Base-by-base conservation (phyloP, 2,888 invertebrate species). In the Adela reaumurella region DNA sequence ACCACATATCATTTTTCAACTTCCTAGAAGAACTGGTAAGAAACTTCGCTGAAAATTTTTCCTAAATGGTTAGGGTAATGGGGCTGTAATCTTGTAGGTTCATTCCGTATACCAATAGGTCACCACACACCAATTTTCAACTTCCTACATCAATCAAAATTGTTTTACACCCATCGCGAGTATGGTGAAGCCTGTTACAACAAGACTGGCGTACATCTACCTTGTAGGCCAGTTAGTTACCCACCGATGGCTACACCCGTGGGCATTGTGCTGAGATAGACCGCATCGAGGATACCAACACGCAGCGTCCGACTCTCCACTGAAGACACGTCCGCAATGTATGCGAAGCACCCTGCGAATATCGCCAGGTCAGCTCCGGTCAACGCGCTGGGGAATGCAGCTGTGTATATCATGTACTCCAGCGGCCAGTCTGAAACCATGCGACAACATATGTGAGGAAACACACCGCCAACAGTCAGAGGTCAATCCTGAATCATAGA, bases 231-330 rank as follows among this genome's bases (percentile, higher is more conserved):
- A n/a, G n/a, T n/a, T n/a, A n/a, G n/a, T n/a, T n/a, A n/a, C 61
- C 76, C 78, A 81, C 90, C 91, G 52, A 89, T 61, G 19, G 89
- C 88, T 5, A 91, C 85, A 43, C 95, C 94, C 1, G 86, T 81
- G 0, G 94, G 93, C 83, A 92, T 90, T 0, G 94, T 89, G 49
- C 87, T 84, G 56, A 94, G 81, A 61, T 93, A 91, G 58, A 89
- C 86, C 0, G 89, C 84, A 61, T 95, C 94, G 49, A 94, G 67
- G 46, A 95, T 84, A 0, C 92, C 90, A 3, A 94, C 87, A 51
- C 94, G 76, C 17, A 90, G 63, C 0, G 94, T 94, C 51, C 94
- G 81, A 56, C 86, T 83, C 51, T 84, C 70, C 1, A 83, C 57
- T 0, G 85, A 82, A 0, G 92, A 85, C 17, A 92, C 81, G 59